Percentiles rank a stretch among this genome's conserved stretches.
Conservation (phyloP, 1,140 invertebrate species). For the Coptotermes formosanus region DNA sequence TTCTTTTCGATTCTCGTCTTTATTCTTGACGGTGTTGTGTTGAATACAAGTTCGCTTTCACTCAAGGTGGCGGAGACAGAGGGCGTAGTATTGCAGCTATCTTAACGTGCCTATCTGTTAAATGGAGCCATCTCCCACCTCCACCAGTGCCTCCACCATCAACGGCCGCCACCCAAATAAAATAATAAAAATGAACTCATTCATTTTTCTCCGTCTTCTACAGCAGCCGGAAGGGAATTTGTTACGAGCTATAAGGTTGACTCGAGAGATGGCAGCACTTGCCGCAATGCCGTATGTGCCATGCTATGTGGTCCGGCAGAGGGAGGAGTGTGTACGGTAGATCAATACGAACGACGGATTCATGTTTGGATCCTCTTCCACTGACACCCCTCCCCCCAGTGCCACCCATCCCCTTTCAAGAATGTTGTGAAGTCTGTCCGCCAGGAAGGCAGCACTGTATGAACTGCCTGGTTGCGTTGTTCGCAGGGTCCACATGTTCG, state of each 20-base stretch:
- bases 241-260: not conserved
- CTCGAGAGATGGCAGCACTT: constrained; percentile 16
- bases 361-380: not conserved
- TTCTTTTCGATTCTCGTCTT: not conserved
- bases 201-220: constrained; percentile 4
- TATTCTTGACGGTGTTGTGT: not conserved
- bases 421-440: not conserved
- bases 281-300: not conserved
- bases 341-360: not conserved
- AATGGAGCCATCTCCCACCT: not conserved
- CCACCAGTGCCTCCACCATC: not conserved
- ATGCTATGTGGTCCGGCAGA: not conserved
- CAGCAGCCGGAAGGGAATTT: constrained; percentile 12
- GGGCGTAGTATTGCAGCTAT: not conserved
- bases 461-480: not conserved
- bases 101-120: not conserved
- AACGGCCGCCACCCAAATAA: not conserved
- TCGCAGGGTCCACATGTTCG: not conserved
- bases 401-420: not conserved
- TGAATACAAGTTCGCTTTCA: not conserved
- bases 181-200: not conserved
- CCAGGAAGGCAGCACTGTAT: not conserved
- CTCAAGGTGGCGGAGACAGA: not conserved
- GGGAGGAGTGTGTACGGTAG: not conserved
- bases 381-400: too few species aligned